A percentile compares a stretch with the other conserved stretches of the same genome.
phyloP scores from a whole-genome alignment of 2,113 vertebrate genomes.

The Chaetorhynchus papuensis region DNA sequence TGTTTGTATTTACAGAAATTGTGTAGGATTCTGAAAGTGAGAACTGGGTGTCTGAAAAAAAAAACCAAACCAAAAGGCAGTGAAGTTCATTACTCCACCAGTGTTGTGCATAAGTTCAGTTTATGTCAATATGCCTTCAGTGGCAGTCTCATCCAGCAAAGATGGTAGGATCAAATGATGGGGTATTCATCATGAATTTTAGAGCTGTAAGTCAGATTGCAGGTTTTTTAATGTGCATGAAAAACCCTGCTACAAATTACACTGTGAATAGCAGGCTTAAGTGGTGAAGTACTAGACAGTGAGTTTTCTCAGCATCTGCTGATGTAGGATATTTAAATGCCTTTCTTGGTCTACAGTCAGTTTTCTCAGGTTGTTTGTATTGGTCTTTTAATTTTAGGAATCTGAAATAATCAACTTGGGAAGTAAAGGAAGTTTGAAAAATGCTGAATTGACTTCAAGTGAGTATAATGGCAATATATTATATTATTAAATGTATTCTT shows the following conservation, averaged over 20 bases:
- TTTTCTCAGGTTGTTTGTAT: neutral
- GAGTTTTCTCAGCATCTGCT: neutral
- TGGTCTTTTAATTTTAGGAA: conserved; percentile 55
- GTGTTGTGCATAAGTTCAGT: neutral
- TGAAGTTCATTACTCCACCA: neutral
- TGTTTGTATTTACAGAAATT: neutral
- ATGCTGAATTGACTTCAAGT: conserved; percentile 67
- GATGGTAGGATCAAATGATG: neutral
- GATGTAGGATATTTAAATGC: neutral
- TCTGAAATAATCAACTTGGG: neutral
- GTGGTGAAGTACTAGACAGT: neutral
- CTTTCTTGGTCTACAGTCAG: neutral
- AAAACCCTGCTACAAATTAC: neutral
- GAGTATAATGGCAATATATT: neutral
- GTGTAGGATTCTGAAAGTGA: neutral
- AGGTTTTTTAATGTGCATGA: neutral
- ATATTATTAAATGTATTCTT: neutral
- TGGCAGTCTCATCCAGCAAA: neutral
- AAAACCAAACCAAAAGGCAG: neutral
- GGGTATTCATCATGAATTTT: neutral
- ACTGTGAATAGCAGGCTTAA: neutral
- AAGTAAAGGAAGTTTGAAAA: conserved; percentile 23
- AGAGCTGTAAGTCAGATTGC: neutral
- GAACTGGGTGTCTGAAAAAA: neutral
- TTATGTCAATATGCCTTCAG: neutral